Base-by-base conservation (phyloP, 2,888 invertebrate species). In the Encarsia formosa region DNA sequence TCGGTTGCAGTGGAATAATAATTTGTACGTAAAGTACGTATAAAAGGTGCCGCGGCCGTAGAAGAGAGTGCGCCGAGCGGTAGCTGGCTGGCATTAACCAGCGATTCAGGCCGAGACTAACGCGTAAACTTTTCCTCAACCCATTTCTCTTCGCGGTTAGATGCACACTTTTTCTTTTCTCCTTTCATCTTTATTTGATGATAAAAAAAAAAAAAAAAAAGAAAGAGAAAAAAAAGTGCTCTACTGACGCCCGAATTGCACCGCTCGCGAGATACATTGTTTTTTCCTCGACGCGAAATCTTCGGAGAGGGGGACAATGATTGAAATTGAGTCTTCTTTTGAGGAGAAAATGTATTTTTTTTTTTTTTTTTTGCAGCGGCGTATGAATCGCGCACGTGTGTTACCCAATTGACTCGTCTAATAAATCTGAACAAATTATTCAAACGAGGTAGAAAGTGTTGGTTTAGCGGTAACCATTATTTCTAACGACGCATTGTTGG, bases 31-130 rank as follows among this genome's bases (percentile, higher is more conserved):
- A 26, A 26, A 26, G 26, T 23, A 39, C 8, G 39, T 23, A 24
- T 16, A 39, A 26, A 11, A 26, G 11, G 26, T n/a, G 26, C 26
- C 26, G 26, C 26, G 26, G 16, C 35, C 35, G 39, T 45, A 45
- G 39, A 47, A 56, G 46, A 55, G 50, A 56, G 51, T 48, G 16
- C 5, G 37, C 39, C 39, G 29, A 42, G 52, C 63, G n/a, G n/a
- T n/a, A n/a, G n/a, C n/a, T n/a, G n/a, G n/a, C n/a, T 65, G 62
- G 65, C 62, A 73, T 73, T 73, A 73, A 62, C 60, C 57, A 64
- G 62, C 64, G 72, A 73, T 73, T 73, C 71, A 73, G 73, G 72
- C 70, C 73, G 73, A 67, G 73, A 73, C 73, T 71, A 73, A 72
- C 68, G 70, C 65, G 69, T 63, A 66, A 68, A 73, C 72, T 73